These are phyloP conservation scores for Gephyroberyx darwinii DNA, from an alignment of 2,797 vertebrate species.

Conservation along the genomic window DNA sequence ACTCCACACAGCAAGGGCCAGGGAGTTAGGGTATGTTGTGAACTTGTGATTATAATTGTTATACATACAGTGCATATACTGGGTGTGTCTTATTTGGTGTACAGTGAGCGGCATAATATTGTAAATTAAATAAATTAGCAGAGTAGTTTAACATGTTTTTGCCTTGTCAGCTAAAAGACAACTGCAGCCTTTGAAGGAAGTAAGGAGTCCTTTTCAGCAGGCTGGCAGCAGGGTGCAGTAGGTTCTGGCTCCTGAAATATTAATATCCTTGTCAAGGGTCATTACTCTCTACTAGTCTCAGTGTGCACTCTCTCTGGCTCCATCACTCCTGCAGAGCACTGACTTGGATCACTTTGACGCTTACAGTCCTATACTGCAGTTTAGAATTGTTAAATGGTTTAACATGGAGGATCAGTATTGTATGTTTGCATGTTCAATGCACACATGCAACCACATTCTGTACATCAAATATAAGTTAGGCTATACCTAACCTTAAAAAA, in stretches of 20 bases:
- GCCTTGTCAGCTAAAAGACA: conserved; percentile 5
- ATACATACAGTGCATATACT: not conserved
- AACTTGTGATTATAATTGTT: not conserved
- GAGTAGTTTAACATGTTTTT: conserved; percentile 15
- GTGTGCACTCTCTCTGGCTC: conserved; percentile 51
- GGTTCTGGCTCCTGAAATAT: conserved; percentile 70
- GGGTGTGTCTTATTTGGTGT: not conserved
- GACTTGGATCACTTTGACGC: conserved; percentile 30
- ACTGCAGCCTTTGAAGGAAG: not conserved
- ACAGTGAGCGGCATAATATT: not conserved
- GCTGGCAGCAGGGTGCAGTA: conserved; percentile 40
- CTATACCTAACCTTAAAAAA: no score
- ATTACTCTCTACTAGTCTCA: conserved; percentile 67
- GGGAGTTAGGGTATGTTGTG: no score
- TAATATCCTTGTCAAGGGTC: conserved; percentile 67
- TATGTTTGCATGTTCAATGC: not conserved
- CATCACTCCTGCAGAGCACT: conserved; percentile 53
- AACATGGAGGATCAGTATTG: conserved; percentile 6
- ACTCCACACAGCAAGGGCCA: no score
- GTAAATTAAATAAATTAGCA: not conserved
- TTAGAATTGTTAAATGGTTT: conserved; percentile 4
- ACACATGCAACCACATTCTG: no score
- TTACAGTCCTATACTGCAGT: conserved; percentile 27
- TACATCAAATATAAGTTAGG: no score
- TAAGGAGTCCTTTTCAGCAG: conserved; percentile 39